Percentiles rank a stretch among this genome's conserved stretches.
Conservation (phyloP, 2,888 invertebrate species). For the Lasioglossum malachurum region DNA sequence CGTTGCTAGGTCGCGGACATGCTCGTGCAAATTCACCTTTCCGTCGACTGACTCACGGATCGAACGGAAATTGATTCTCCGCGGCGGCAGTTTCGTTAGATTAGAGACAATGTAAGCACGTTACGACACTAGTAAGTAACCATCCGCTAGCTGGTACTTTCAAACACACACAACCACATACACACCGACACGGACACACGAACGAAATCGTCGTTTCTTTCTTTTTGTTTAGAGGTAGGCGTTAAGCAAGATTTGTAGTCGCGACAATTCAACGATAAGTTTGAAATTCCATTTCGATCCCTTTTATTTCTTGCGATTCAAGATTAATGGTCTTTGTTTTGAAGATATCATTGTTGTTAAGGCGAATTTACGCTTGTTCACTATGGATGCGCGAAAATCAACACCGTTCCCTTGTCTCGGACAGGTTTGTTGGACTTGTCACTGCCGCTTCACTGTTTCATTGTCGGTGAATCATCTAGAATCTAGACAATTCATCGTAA, state of each 20-base stretch:
- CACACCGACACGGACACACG: background rate
- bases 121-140: slow-evolving; percentile 1
- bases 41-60: slow-evolving; percentile 6
- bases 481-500: no score
- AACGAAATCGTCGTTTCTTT: slow-evolving; percentile 2
- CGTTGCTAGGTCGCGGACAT: slow-evolving; percentile 3
- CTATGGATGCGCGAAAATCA: background rate
- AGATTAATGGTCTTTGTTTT: background rate
- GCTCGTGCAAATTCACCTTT: background rate
- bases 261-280: slow-evolving; percentile 51
- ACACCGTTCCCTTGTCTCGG: no score
- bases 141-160: slow-evolving; percentile 12
- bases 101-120: background rate
- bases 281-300: slow-evolving; percentile 34
- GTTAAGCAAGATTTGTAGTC: slow-evolving; percentile 47
- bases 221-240: slow-evolving; percentile 25
- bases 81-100: slow-evolving; percentile 3
- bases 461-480: no score
- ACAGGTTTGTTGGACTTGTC: no score
- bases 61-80: background rate
- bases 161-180: background rate
- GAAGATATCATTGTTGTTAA: background rate
- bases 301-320: slow-evolving; percentile 18
- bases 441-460: no score
- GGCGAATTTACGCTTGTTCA: background rate